Base-by-base conservation (phyloP, 2,888 invertebrate species). In the Nomada lathburiana region DNA sequence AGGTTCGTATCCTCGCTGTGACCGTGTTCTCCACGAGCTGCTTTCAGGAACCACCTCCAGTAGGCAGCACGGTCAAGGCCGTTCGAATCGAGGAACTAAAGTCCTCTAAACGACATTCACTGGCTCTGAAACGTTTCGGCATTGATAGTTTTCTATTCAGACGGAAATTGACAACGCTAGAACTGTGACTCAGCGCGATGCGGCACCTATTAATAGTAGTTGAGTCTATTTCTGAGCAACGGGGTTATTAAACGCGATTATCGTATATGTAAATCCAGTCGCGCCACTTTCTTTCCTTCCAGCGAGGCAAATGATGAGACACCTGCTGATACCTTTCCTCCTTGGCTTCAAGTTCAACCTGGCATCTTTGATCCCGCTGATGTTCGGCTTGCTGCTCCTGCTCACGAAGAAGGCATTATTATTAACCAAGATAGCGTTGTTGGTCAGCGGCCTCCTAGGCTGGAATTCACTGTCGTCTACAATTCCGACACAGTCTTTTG, bases 341-440 rank as follows among this genome's bases (percentile, higher is more conserved):
- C 94, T 97, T 16, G 97, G 97, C 10, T 95, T 97, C 86, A 97
- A 97, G 94, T 97, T 98, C 91, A 97, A 97, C 90, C 94, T 97
- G 60, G 95, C 96, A 1, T 96, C 97, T 0, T 92, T 98, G 78
- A 94, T 97, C 20, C 97, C 97, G 0, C 91, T 98, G 69, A 91
- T 97, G 11, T 95, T 98, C 82, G 97, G 97, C 0, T 91, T 96
- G 11, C 93, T 97, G 53, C 95, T 97, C 63, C 89, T 97, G 59
- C 94, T 97, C 2, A 96, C 97, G 26, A 97, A 97, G 91, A 98
- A 98, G 90, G 97, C 97, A 0, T 95, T 97, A 62, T 91, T 97
- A 2, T 90, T 98, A 20, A 96, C 97, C 63, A 97, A 98, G 92
- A 83, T 97, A 68, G 97, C 97, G 0, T 93, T 97, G 11, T 94